These are phyloP conservation scores for Melanotaenia trifasciata DNA, from an alignment of 2,797 vertebrate species.

Conservation along the genomic window DNA sequence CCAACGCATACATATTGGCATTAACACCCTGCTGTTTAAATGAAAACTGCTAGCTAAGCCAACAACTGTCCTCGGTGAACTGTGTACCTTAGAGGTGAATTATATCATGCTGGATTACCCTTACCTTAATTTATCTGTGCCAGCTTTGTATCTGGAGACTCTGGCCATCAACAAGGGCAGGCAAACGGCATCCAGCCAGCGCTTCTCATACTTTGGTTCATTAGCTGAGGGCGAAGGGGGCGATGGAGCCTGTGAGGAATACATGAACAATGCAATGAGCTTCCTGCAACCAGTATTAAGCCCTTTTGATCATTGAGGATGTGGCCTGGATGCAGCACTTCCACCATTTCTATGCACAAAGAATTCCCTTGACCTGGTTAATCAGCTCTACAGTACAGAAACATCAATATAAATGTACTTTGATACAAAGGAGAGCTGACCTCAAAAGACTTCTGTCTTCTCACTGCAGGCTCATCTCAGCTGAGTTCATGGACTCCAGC, in stretches of 20 bases:
- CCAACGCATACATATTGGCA: constrained; percentile 81
- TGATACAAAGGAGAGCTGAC: not conserved
- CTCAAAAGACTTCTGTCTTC: not conserved
- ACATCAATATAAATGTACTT: not conserved
- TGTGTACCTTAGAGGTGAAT: constrained; percentile 65
- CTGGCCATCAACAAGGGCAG: constrained; percentile 92
- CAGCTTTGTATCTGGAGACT: constrained; percentile 92
- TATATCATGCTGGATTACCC: constrained; percentile 79
- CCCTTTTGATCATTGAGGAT: constrained; percentile 34
- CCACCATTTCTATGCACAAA: constrained; percentile 34
- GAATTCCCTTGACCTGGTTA: constrained; percentile 3
- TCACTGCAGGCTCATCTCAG: not conserved
- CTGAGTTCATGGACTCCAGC: not conserved
- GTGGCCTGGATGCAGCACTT: constrained; percentile 17
- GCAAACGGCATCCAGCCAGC: constrained; percentile 90
- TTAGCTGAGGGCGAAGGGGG: constrained; percentile 90
- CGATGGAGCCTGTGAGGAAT: constrained; percentile 86
- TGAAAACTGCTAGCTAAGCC: constrained; percentile 72
- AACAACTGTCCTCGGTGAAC: constrained; percentile 65
- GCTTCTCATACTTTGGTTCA: constrained; percentile 95
- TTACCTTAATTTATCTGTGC: constrained; percentile 92
- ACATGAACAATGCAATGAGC: constrained; percentile 74
- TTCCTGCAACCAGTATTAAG: constrained; percentile 6
- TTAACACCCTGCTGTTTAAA: constrained; percentile 72
- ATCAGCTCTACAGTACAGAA: constrained; percentile 2